Conservation (phyloP, 2,888 invertebrate species). For the Caenorhabditis wallacei region DNA sequence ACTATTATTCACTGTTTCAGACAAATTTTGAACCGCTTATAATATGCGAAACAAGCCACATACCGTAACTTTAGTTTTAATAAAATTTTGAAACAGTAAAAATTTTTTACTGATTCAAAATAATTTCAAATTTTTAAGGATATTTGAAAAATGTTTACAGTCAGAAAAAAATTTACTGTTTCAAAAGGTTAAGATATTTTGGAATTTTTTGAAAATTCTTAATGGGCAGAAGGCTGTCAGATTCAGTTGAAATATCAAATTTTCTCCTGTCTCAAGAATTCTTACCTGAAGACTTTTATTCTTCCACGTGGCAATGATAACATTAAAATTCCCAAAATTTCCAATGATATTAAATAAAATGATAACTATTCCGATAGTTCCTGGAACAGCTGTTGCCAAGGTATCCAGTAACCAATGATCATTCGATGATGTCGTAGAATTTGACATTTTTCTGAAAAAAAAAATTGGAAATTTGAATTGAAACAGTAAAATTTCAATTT, state of each 20-base stretch:
- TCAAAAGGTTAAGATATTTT: no score
- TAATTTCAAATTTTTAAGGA: no score
- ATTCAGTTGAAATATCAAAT: background rate
- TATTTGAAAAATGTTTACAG: no score
- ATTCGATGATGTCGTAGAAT: background rate
- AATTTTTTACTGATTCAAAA: no score
- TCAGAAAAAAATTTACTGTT: no score
- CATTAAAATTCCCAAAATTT: constrained; percentile 50
- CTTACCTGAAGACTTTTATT: constrained; percentile 25
- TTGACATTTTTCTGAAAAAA: background rate
- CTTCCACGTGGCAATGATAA: constrained; percentile 26
- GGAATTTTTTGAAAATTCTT: no score
- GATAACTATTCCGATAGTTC: constrained; percentile 32
- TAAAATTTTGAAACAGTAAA: no score
- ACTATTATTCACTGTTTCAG: background rate
- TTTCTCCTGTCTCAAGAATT: background rate
- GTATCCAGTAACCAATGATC: constrained; percentile 22
- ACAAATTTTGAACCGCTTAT: background rate
- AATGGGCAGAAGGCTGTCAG: background rate
- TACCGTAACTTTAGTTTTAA: no score
- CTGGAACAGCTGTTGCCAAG: constrained; percentile 12
- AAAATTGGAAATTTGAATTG: no score
- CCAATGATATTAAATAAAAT: constrained; percentile 41
- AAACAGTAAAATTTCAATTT: no score
- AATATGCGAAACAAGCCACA: no score